Evolutionary conservation across 1,140 invertebrate species (phyloP), one percentile per base, ranked within the genome.

Genomic region (Papilio helenus): DNA sequence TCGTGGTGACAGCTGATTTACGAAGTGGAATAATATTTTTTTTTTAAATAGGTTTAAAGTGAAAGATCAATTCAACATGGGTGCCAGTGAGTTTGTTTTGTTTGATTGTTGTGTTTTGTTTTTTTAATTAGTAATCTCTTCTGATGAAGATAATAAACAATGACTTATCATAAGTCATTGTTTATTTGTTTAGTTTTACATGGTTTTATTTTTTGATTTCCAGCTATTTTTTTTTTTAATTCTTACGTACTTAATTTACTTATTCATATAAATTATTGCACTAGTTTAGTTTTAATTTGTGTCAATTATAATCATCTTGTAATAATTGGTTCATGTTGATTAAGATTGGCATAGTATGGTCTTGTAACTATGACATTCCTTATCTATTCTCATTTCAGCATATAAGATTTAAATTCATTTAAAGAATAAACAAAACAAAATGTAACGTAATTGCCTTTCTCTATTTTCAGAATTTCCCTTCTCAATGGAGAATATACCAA

Each of bases 401-500:
- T 1, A 7, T 7, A 51, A 51, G 16, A 18, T 51, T 51, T 51
- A 16, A 51, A 51, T 51, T 18, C 2, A 49, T 49, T 49, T 18
- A 49, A 49, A 49, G 4, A 49, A 3, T 49, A 55, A 55, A 18
- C 7, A 55, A 20, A 55, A 3, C 49, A 51, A 55, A 0, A 46
- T 12, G 44, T 51, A n/a, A n/a, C n/a, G n/a, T n/a, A n/a, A 44
- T 42, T 72, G 65, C 49, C 12, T 34, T 68, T n/a, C 61, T 73
- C 68, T 46, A 72, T 82, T 88, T 89, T 76, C 86, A 93, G 92
- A 83, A 80, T 88, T 90, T 74, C 87, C 88, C 4, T 87, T 89
- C 44, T 90, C 91, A 9, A 85, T 93, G 84, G 90, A 94, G 42
- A 88, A 84, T 26, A 88, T 93, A n/a, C 92, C 92, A 5, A 80